These are phyloP conservation scores for Allophyes oxyacanthae DNA, from an alignment of 2,888 invertebrate genomes.

Conservation along the genomic window DNA sequence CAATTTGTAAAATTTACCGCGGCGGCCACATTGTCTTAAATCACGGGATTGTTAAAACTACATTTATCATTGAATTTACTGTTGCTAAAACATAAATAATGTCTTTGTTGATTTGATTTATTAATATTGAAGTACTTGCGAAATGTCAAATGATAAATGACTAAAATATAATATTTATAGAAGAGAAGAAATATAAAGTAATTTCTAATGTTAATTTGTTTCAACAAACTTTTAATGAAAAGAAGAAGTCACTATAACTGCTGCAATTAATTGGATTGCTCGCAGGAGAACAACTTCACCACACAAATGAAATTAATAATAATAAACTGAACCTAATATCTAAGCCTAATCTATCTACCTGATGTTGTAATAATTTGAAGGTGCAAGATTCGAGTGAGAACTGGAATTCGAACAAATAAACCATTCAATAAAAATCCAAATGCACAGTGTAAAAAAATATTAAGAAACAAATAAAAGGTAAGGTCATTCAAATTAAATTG, in stretches of 20 bases:
- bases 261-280: too few species aligned
- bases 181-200: not conserved
- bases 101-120: conserved; percentile 24
- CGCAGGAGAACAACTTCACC: too few species aligned
- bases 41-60: conserved; percentile 54
- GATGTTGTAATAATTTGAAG: too few species aligned
- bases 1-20: conserved; percentile 65
- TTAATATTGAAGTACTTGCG: conserved; percentile 7
- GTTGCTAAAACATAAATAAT: conserved; percentile 25
- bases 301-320: too few species aligned
- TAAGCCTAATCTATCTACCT: too few species aligned
- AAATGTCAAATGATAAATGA: not conserved
- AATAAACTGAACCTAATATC: too few species aligned
- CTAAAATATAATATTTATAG: not conserved
- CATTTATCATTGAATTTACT: conserved; percentile 44
- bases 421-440: conserved; percentile 1
- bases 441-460: not conserved
- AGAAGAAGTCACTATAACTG: too few species aligned
- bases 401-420: not conserved
- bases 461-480: conserved; percentile 12
- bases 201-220: too few species aligned
- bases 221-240: too few species aligned
- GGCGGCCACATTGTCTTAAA: conserved; percentile 52
- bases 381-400: too few species aligned
- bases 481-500: conserved; percentile 29